Evolutionary conservation across 1,140 invertebrate species (phyloP), one percentile per base, ranked within the genome.

Genomic region (Cryptotermes secundus): DNA sequence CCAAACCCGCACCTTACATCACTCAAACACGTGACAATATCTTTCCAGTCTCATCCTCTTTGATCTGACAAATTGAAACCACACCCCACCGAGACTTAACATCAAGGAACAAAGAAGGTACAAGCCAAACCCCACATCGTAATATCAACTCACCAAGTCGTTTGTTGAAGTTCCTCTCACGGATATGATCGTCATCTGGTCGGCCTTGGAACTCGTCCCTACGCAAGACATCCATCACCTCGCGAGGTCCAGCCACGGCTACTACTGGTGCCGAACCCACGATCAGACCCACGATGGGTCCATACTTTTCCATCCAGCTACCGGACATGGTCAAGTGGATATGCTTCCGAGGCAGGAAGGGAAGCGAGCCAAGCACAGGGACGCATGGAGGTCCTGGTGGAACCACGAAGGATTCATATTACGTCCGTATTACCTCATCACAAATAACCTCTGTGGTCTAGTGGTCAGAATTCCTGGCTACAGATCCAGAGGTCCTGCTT

Each of bases 81-180:
- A 42, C 16, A 14, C 38, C 38, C 9, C 38, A 42, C 16, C 16
- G 9, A 42, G n/a, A n/a, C n/a, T 14, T 14, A 42, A 42, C 16
- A 42, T 12, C 38, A 42, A 42, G 38, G 9, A 42, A 42, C 38
- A 42, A 42, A 42, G 38, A 42, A 42, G 38, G 38, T 42, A 12
- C 9, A 42, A 14, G 38, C 16, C 16, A 14, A 42, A 42, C 38
- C 38, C 9, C 38, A n/a, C n/a, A n/a, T n/a, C n/a, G n/a, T n/a
- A n/a, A n/a, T n/a, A n/a, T n/a, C 80, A 82, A 65, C 88, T 88
- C 88, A 95, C 94, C 94, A 86, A 92, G 89, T 88, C 93, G 91
- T 87, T 93, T 92, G 35, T 93, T 93, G 86, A 93, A 93, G 0
- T 93, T 90, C 85, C 94, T 89, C 34, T 94, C 88, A 49, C 90